These are phyloP conservation scores for Phataginus tricuspis DNA, from an alignment of 2,797 vertebrate species.

Conservation along the genomic window DNA sequence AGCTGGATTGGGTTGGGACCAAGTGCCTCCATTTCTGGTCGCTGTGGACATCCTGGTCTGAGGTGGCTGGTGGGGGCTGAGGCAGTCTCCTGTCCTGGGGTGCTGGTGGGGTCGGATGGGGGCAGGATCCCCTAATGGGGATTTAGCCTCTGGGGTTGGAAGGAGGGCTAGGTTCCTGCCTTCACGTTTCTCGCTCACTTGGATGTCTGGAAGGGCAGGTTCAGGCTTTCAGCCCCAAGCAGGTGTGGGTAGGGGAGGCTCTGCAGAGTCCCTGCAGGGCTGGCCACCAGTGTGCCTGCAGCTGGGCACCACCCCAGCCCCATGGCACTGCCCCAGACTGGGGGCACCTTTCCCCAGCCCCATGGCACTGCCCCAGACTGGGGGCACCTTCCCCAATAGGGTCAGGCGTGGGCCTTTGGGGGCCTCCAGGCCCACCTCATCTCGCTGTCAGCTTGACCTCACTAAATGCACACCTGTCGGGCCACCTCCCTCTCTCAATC, in stretches of 20 bases:
- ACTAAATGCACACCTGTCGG: background rate
- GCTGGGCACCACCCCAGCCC: background rate
- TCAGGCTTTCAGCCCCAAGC: background rate
- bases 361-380: too few relatives aligned
- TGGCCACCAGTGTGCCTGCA: background rate
- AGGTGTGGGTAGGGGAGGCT: background rate
- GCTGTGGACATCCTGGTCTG: background rate
- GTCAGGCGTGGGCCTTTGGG: background rate
- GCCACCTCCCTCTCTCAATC: background rate
- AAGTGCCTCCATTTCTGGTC: background rate
- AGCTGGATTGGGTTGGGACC: background rate
- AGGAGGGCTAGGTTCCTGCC: background rate
- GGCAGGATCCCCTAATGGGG: too few relatives aligned
- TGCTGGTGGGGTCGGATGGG: background rate
- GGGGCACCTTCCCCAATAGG: background rate
- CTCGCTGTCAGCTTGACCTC: background rate
- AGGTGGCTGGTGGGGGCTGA: background rate
- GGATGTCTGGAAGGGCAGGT: background rate
- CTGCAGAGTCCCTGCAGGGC: background rate
- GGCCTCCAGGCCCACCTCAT: background rate
- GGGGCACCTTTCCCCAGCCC: too few relatives aligned
- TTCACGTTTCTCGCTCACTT: rapidly evolving
- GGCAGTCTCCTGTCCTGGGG: background rate
- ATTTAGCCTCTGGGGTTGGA: background rate
- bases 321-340: too few relatives aligned